Evolutionary conservation across 2,797 vertebrate genomes (phyloP).

Genomic region (Coluber constrictor): DNA sequence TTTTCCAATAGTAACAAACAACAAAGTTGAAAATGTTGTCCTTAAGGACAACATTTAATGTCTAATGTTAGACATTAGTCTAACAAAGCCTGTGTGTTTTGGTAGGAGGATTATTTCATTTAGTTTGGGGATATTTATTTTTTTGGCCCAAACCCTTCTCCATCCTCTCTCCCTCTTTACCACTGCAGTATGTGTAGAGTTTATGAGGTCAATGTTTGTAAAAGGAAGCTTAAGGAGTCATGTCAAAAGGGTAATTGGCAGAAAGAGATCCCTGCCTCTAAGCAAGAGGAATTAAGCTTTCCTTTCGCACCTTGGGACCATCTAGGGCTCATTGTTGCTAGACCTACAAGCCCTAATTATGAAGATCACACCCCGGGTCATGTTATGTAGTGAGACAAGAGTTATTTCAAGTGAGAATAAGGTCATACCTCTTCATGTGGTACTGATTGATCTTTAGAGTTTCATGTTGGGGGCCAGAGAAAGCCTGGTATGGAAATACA

Average conservation of each 20-base stretch:
- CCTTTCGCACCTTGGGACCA: constrained; percentile 51
- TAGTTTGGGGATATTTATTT: neutral
- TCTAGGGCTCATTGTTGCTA: constrained; percentile 46
- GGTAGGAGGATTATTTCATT: neutral
- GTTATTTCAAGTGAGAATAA: constrained; percentile 47
- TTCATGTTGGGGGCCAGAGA: constrained; percentile 31
- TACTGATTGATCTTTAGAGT: constrained; percentile 50
- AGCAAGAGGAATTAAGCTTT: constrained; percentile 55
- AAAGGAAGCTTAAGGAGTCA: constrained; percentile 44
- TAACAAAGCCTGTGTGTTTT: neutral
- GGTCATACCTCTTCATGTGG: constrained; percentile 43
- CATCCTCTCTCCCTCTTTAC: neutral
- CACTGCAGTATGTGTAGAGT: constrained; percentile 10
- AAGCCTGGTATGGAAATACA: neutral
- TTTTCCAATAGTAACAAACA: neutral
- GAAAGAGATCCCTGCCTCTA: constrained; percentile 50
- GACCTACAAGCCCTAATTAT: constrained; percentile 49
- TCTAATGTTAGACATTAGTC: no score
- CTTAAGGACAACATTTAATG: no score
- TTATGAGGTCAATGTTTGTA: constrained; percentile 40
- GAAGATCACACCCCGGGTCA: constrained; percentile 56
- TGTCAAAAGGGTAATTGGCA: constrained; percentile 50
- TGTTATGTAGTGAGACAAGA: constrained; percentile 47
- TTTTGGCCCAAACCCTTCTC: neutral
- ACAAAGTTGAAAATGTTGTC: neutral